phyloP scores from a whole-genome alignment of 2,888 invertebrate species.

The Spatulosminthurus flaviceps region DNA sequence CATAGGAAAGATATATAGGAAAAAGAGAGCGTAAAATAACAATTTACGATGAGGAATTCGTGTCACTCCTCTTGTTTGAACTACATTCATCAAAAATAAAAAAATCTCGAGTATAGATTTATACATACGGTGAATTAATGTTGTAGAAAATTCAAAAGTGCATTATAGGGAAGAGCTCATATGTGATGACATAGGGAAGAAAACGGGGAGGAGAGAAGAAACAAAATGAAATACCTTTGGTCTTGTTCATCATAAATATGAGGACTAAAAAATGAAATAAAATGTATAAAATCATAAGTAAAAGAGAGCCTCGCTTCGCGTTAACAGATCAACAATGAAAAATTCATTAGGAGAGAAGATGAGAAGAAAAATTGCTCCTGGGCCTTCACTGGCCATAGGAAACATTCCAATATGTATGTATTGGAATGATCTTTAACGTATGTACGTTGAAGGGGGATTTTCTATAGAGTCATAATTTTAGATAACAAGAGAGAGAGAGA shows the following conservation, averaged over 20 bases:
- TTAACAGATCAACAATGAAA: constrained; percentile 38
- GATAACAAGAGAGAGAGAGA: too few relatives aligned
- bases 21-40: constrained; percentile 14
- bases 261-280: constrained; percentile 20
- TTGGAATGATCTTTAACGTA: too few relatives aligned
- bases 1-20: too few relatives aligned
- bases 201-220: not conserved
- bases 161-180: not conserved
- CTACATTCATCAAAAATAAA: not conserved
- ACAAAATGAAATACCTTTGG: constrained; percentile 29
- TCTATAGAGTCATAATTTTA: constrained; percentile 3
- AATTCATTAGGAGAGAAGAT: constrained; percentile 19
- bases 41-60: constrained; percentile 15
- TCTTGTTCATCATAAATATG: too few relatives aligned
- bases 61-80: not conserved
- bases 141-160: not conserved
- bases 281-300: not conserved
- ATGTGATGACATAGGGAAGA: not conserved
- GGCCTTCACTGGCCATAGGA: not conserved
- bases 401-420: not conserved
- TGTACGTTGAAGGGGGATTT: not conserved
- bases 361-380: constrained; percentile 1
- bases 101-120: not conserved
- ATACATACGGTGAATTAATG: not conserved
- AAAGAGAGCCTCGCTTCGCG: constrained; percentile 21